These are phyloP conservation scores for Agrochola lychnidis DNA, from an alignment of 2,888 invertebrate species.

Conservation along the genomic window DNA sequence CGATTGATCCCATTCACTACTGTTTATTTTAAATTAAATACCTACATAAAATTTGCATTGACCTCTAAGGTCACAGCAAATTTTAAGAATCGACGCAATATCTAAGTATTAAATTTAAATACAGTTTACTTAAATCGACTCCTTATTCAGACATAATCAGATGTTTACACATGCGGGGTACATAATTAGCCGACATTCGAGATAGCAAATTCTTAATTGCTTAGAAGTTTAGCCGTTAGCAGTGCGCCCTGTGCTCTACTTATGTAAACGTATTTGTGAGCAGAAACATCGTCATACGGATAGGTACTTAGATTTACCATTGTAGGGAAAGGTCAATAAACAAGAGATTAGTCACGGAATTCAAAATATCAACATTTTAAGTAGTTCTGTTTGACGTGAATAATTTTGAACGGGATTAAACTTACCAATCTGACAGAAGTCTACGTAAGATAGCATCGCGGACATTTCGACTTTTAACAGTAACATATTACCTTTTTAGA, in stretches of 20 bases:
- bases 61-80: too few relatives aligned
- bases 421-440: slow-evolving; percentile 81
- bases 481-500: slow-evolving; percentile 84
- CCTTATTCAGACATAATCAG: slow-evolving; percentile 50
- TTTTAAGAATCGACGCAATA: not conserved
- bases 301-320: slow-evolving; percentile 37
- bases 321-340: slow-evolving; percentile 61
- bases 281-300: slow-evolving; percentile 4
- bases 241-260: slow-evolving; percentile 54
- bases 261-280: slow-evolving; percentile 29
- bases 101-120: slow-evolving; percentile 4
- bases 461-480: slow-evolving; percentile 76
- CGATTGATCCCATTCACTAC: not conserved
- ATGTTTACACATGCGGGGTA: slow-evolving; percentile 64
- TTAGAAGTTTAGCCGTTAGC: slow-evolving; percentile 70
- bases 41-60: too few relatives aligned
- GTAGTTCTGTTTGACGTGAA: slow-evolving; percentile 64
- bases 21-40: not conserved
- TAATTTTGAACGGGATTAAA: slow-evolving; percentile 82
- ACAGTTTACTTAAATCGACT: slow-evolving; percentile 19
- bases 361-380: slow-evolving; percentile 60
- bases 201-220: slow-evolving; percentile 70
- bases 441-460: slow-evolving; percentile 77
- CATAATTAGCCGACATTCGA: slow-evolving; percentile 73
- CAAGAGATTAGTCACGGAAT: slow-evolving; percentile 63